A percentile compares a stretch with the other conserved stretches of the same genome.
Evolutionary conservation across 2,113 vertebrate species (phyloP).

Genomic region (Ictalurus furcatus): DNA sequence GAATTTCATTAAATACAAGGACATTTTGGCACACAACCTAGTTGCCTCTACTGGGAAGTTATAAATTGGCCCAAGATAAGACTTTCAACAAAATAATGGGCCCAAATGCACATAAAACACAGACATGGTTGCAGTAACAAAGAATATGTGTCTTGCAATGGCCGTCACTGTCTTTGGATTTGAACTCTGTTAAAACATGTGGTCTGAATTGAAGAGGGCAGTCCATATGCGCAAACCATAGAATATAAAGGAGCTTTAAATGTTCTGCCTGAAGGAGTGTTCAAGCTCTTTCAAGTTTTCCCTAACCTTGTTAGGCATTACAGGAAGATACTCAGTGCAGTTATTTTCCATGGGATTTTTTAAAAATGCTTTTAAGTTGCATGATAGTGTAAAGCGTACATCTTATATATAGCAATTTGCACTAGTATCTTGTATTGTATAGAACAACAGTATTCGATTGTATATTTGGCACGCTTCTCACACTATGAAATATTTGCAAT

Average conservation of each 20-base stretch:
- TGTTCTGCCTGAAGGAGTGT: not conserved
- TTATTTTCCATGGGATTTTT: not conserved
- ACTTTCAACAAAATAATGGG: slow-evolving; percentile 28
- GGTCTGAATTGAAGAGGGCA: not conserved
- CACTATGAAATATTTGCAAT: not conserved
- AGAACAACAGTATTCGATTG: not conserved
- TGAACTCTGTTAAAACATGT: slow-evolving; percentile 2
- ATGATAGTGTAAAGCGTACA: not conserved
- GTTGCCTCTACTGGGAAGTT: slow-evolving; percentile 26
- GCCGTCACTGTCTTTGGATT: not conserved
- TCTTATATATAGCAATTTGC: not conserved
- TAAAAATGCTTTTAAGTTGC: not conserved
- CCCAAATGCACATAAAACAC: slow-evolving; percentile 6
- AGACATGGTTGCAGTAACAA: not conserved
- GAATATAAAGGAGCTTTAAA: not conserved
- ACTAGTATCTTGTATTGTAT: not conserved
- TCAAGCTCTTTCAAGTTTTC: not conserved
- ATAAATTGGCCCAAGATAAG: not conserved
- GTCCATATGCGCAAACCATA: not conserved
- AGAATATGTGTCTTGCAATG: not conserved
- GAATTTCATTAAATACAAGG: slow-evolving; percentile 26
- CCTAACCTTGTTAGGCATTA: not conserved
- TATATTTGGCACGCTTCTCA: not conserved
- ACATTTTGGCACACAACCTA: slow-evolving; percentile 21
- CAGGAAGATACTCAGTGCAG: not conserved